These are phyloP conservation scores for Dicyrtomina minuta DNA, from an alignment of 2,888 invertebrate genomes.

Conservation along the genomic window DNA sequence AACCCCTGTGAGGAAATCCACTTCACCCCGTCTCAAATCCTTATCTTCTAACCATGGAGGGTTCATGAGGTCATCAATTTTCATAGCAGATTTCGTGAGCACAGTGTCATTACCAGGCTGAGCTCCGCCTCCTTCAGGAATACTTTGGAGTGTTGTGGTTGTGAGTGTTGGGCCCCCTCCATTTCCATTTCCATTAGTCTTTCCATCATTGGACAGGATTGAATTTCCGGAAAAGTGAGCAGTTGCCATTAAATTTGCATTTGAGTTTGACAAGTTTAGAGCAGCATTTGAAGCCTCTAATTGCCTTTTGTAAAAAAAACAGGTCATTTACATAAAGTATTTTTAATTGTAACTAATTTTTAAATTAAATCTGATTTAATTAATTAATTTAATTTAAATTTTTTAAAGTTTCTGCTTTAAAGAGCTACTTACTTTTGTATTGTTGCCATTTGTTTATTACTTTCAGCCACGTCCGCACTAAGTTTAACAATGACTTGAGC, in stretches of 20 bases:
- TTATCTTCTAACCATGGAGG: slow-evolving; percentile 59
- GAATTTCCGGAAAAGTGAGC: not conserved
- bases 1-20: slow-evolving; percentile 57
- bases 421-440: slow-evolving; percentile 57
- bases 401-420: too few relatives aligned
- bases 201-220: not conserved
- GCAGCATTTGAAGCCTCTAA: too few relatives aligned
- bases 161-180: not conserved
- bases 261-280: too few relatives aligned
- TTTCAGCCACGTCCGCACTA: too few relatives aligned
- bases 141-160: not conserved
- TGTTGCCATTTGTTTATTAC: slow-evolving; percentile 58
- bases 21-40: slow-evolving; percentile 48
- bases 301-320: too few relatives aligned
- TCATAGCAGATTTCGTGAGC: too few relatives aligned
- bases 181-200: not conserved
- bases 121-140: not conserved
- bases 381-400: too few relatives aligned
- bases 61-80: slow-evolving; percentile 59
- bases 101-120: slow-evolving; percentile 1
- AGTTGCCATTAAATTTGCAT: not conserved
- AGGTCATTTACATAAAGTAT: too few relatives aligned
- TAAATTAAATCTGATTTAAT: too few relatives aligned
- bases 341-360: too few relatives aligned
- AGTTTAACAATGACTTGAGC: slow-evolving; percentile 58